phyloP scores from a whole-genome alignment of 2,797 vertebrate genomes.

The Pantherophis alleghaniensis region DNA sequence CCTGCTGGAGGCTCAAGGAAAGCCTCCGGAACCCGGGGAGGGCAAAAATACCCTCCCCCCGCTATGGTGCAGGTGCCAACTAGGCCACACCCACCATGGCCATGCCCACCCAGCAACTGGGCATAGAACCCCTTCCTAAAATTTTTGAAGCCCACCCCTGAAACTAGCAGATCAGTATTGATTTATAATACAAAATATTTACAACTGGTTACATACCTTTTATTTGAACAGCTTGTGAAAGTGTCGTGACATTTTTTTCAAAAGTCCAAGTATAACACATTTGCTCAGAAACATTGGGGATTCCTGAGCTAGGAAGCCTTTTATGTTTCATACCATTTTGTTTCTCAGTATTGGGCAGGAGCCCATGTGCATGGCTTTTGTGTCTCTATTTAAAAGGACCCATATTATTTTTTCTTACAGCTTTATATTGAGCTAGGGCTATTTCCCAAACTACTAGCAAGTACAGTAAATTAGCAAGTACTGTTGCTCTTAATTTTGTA shows the following conservation, averaged over 20 bases:
- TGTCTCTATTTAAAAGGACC: not conserved
- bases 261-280: not conserved
- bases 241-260: not conserved
- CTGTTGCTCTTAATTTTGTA: not conserved
- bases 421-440: not conserved
- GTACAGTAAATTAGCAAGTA: not conserved
- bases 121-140: no score
- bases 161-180: no score
- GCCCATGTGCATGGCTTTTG: not conserved
- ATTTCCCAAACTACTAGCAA: not conserved
- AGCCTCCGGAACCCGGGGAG: no score
- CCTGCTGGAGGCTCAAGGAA: no score
- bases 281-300: not conserved
- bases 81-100: no score
- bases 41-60: no score
- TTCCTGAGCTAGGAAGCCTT: not conserved
- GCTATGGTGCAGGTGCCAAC: no score
- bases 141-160: no score
- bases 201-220: not conserved
- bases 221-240: not conserved
- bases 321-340: not conserved
- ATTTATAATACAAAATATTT: not conserved
- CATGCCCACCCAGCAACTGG: no score
- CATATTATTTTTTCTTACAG: not conserved
- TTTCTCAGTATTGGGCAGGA: not conserved